A percentile compares a stretch with the other conserved stretches of the same genome.
Conservation (phyloP, 2,888 invertebrate species). For the Scrobipalpa atriplicella region DNA sequence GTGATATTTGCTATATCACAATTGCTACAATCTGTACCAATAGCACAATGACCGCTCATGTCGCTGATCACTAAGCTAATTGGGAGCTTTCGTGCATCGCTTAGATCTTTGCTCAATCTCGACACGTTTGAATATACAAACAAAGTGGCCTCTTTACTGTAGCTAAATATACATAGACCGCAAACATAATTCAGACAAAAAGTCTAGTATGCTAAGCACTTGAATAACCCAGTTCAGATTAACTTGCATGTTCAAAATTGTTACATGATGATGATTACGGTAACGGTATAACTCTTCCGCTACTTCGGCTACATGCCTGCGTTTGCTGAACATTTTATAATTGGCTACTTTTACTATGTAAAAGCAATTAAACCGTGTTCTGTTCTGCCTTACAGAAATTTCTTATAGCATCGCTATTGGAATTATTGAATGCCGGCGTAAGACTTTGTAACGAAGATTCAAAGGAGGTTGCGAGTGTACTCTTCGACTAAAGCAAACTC, state of each 20-base stretch:
- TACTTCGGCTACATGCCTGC: constrained; percentile 43
- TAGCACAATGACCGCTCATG: not conserved
- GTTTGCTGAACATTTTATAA: constrained; percentile 50
- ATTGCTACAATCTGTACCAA: constrained; percentile 43
- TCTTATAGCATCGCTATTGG: constrained; percentile 17
- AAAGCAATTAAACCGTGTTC: constrained; percentile 38
- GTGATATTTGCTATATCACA: too few species aligned
- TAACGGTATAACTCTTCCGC: constrained; percentile 50
- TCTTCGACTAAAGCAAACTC: constrained; percentile 3
- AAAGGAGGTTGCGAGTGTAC: not conserved
- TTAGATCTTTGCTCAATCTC: not conserved
- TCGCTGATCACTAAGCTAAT: not conserved
- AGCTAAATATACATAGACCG: constrained; percentile 25
- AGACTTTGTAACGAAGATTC: constrained; percentile 1
- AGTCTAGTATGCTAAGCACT: constrained; percentile 20
- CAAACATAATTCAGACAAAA: constrained; percentile 26
- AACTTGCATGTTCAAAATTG: constrained; percentile 42
- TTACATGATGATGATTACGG: constrained; percentile 44
- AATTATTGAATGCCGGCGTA: constrained; percentile 14
- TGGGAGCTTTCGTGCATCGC: not conserved
- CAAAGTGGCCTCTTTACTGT: not conserved
- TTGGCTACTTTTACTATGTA: constrained; percentile 51
- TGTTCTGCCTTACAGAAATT: constrained; percentile 15
- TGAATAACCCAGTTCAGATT: constrained; percentile 28
- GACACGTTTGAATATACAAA: constrained; percentile 1